These are phyloP conservation scores for Anthonomus grandis DNA, from an alignment of 1,140 invertebrate species.

Conservation along the genomic window DNA sequence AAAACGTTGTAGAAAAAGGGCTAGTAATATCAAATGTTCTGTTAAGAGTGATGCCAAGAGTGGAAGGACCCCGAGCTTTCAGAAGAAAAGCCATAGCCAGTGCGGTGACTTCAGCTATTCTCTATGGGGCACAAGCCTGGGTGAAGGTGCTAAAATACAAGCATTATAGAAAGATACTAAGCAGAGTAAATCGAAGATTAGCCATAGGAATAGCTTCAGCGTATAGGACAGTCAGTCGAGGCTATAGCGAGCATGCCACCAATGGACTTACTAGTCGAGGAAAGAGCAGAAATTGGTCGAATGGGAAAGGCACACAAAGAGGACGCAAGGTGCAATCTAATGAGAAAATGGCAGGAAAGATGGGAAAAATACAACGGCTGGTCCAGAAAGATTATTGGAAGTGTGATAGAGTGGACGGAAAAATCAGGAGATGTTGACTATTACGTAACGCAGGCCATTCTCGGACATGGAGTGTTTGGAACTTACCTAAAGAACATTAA, in stretches of 20 bases:
- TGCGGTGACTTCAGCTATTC: background rate
- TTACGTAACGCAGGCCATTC: conserved; percentile 12
- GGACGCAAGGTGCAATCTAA: background rate
- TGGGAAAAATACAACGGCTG: conserved; percentile 11
- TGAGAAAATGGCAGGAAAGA: conserved; percentile 7
- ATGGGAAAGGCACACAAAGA: background rate
- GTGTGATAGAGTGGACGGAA: conserved; percentile 7
- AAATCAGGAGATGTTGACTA: conserved; percentile 4
- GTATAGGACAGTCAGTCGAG: background rate
- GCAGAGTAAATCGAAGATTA: background rate
- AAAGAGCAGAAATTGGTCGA: background rate
- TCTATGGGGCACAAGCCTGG: background rate
- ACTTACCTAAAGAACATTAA: conserved; percentile 15
- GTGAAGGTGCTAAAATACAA: background rate
- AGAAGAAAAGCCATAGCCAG: background rate
- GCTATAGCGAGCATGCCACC: conserved; percentile 4
- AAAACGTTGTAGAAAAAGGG: background rate
- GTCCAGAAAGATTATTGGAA: conserved; percentile 10
- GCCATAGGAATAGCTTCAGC: background rate
- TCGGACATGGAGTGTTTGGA: conserved; percentile 20
- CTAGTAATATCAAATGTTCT: background rate
- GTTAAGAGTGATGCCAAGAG: background rate
- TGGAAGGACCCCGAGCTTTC: background rate
- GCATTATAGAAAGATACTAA: background rate
- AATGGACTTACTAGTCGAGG: background rate